Base-by-base conservation (phyloP, 2,797 vertebrate genomes). In the Anguilla anguilla region DNA sequence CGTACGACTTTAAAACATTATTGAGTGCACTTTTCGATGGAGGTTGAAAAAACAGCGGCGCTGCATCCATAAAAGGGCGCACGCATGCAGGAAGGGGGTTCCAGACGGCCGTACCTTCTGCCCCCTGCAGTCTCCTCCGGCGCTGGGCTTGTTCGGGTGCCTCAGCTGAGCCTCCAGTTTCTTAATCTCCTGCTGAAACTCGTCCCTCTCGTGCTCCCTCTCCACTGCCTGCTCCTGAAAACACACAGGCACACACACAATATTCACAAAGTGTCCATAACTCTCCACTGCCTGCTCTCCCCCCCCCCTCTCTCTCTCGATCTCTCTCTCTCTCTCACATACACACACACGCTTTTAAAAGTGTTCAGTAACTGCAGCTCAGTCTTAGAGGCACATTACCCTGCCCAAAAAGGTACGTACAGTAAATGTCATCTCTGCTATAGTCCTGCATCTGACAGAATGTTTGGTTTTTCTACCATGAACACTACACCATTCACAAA, bases 171-270 rank as follows among this genome's bases (percentile, higher is more conserved):
- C 95, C 94, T 99, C 98, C 85, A 99, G 91, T 79, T 96, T 96
- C 87, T 92, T 92, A 91, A 99, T 99, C 94, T 99, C 99, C 92
- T 97, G 97, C 93, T 99, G 98, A 91, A 99, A 99, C 91, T 99
- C 99, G 86, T 99, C 99, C 0, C 99, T 95, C 83, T 99, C 99
- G 0, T 99, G 98, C 90, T 99, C 99, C n/a, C 98, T 94, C 92
- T 99, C 98, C 11, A 97, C 93, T 0, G 98, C 97, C 93, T 99
- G 98, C 87, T 98, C 98, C 99, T 99, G 81, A 74, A 86, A 13
- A 55, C 39, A 87, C 31, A 81, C 2, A 81, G 13, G 88, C 67
- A 64, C 82, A 87, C 25, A 49, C 22, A 55, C 49, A 72, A 25
- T 6, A 17, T 64, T 64, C 19, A 64, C 3, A 25, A 64, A 64